Evolutionary conservation across 2,797 vertebrate genomes (phyloP), one percentile per base, ranked within the genome.

Genomic region (Pantherophis vulpinus): DNA sequence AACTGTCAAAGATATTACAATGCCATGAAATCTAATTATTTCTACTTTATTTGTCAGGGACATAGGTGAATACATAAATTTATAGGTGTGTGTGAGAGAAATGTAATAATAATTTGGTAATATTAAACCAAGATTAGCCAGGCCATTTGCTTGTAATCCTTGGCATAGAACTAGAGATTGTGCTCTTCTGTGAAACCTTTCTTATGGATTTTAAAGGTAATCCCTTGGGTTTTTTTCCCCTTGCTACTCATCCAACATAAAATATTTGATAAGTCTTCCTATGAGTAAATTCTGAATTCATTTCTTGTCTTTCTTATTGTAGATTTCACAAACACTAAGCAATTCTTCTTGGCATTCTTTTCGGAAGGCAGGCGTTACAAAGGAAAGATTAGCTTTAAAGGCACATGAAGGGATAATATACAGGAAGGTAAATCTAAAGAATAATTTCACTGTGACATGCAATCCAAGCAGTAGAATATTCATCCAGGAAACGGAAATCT

Each of bases 21-120:
- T 16, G 90, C 90, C 94, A 51, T 91, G 93, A 94, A 96, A 96
- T 92, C 8, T 27, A 74, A 94, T 93, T 95, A 86, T 95, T 96
- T 94, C 91, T 95, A 83, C n/a, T 93, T 96, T 95, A 93, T 96
- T 93, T 93, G 86, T 94, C 47, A 16, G 87, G 32, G 92, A 91
- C 13, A 7, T 93, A 93, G 27, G 91, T 91, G 66, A n/a, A 63
- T n/a, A 29, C 66, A 83, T 79, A 83, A 6, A 61, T 91, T 88
- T 55, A 70, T 90, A n/a, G 23, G 5, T 10, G 2, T 58, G 11
- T 87, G 70, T 0, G 0, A 56, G 9, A 13, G 59, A n/a, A 13
- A 1, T 87, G 70, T 10, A 91, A 92, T 94, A 89, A 29, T 59
- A 2, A 1, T 70, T 91, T 91, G 88, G 93, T 66, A 94, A 94